Base-by-base conservation (phyloP, 2,888 invertebrate genomes). In the Boloria euphrosyne region DNA sequence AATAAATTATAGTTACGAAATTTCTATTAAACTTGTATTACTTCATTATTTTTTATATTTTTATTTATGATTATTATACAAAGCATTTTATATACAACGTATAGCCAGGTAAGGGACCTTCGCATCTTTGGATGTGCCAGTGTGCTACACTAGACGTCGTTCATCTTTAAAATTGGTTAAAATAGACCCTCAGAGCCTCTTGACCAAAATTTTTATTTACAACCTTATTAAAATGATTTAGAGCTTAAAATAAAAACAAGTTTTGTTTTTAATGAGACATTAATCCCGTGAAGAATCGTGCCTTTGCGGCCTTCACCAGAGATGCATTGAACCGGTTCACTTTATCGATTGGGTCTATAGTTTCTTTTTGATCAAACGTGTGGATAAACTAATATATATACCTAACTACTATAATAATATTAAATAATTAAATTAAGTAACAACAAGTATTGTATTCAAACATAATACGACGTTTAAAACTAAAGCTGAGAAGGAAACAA, bases 241-340 rank as follows among this genome's bases (percentile, higher is more conserved):
- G 54, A 63, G 65, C 66, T 43, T 59, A 52, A 66, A 67, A 31
- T 71, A 44, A 53, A 65, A 57, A 66, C 31, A 43, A 47, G 47
- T 63, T 53, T 22, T 44, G 44, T 50, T 55, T 65, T 63, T 47
- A 44, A 67, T 66, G 44, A 51, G 62, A 65, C 76, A 82, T 81
- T 80, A 78, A 80, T 80, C 82, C 80, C 81, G 85, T 84, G 83
- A 86, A 81, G 80, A 85, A 86, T 81, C 86, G 85, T 84, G 86
- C 84, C 82, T 80, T 80, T 81, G 84, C 89, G 91, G 89, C 91
- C 91, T 92, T 92, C 91, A 89, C 87, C 87, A 89, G 88, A 83
- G 87, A 83, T 87, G 90, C 85, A 90, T 82, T 89, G 82, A 84
- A 85, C 82, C 83, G 84, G 85, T 86, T 81, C 75, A 75, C 84